Evolutionary conservation across 2,797 vertebrate species (phyloP).

Genomic region (Melanotaenia nigrans): DNA sequence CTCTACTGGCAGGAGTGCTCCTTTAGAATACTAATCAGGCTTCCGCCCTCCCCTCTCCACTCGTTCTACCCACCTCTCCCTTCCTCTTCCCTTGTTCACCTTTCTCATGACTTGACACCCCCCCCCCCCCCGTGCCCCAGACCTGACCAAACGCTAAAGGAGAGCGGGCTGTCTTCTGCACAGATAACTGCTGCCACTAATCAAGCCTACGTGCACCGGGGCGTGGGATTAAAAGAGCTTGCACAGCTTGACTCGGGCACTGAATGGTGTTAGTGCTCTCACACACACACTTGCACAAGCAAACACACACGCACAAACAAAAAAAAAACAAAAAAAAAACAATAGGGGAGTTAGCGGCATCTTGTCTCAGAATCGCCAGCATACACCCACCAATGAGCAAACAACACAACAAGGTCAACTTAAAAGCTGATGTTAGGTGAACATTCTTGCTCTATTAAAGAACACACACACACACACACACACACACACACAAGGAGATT

Average conservation of each 20-base stretch:
- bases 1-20: slow-evolving; percentile 92
- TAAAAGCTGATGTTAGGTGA: slow-evolving; percentile 76
- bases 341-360: slow-evolving; percentile 58
- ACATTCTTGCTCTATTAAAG: slow-evolving; percentile 69
- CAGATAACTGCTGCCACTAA: slow-evolving; percentile 96
- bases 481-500: slow-evolving; percentile 80
- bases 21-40: slow-evolving; percentile 93
- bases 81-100: slow-evolving; percentile 73
- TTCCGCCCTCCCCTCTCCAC: slow-evolving; percentile 47
- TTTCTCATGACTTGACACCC: slow-evolving; percentile 85
- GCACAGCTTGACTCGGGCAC: slow-evolving; percentile 87
- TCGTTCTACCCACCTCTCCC: slow-evolving; percentile 47
- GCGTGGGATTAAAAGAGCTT: slow-evolving; percentile 92
- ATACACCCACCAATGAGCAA: slow-evolving; percentile 60
- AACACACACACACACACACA: slow-evolving; percentile 46
- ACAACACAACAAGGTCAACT: slow-evolving; percentile 80
- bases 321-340: slow-evolving; percentile 59
- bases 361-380: slow-evolving; percentile 68
- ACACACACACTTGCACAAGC: slow-evolving; percentile 33
- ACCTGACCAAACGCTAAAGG: slow-evolving; percentile 90
- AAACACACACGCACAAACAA: slow-evolving; percentile 19
- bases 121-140: slow-evolving; percentile 82
- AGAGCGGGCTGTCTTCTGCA: slow-evolving; percentile 89
- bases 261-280: slow-evolving; percentile 79
- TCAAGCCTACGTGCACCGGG: slow-evolving; percentile 92